These are phyloP conservation scores for Diadophis punctatus DNA, from an alignment of 2,113 vertebrate genomes.

Conservation along the genomic window DNA sequence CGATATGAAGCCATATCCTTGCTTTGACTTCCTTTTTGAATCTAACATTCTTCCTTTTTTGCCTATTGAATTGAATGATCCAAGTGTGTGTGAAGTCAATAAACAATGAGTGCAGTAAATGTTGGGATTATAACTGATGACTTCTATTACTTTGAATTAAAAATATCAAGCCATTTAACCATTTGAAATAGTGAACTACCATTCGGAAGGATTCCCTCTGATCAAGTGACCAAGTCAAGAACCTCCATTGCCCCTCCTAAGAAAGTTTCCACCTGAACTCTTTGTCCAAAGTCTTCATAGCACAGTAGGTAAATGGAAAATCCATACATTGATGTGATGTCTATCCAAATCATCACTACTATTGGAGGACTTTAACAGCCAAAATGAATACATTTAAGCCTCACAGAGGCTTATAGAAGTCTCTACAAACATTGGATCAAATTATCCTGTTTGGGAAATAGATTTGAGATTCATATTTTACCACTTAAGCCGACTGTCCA, in stretches of 20 bases:
- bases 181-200: not conserved
- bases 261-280: not conserved
- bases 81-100: not conserved
- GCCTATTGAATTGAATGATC: not conserved
- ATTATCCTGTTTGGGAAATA: not conserved
- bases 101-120: not conserved
- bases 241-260: not conserved
- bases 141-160: not conserved
- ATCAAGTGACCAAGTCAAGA: not conserved
- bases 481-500: not conserved
- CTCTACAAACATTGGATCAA: not conserved
- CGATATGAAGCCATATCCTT: not conserved
- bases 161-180: not conserved
- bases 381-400: not conserved
- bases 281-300: not conserved
- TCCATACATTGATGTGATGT: not conserved
- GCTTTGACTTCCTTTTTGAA: not conserved
- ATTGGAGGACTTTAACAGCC: not conserved
- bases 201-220: not conserved
- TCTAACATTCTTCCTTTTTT: not conserved
- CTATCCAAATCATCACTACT: not conserved
- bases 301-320: not conserved
- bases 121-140: not conserved
- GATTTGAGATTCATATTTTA: not conserved
- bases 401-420: no score